Base-by-base conservation (phyloP, 2,113 vertebrate species). In the Puntigrus tetrazona region DNA sequence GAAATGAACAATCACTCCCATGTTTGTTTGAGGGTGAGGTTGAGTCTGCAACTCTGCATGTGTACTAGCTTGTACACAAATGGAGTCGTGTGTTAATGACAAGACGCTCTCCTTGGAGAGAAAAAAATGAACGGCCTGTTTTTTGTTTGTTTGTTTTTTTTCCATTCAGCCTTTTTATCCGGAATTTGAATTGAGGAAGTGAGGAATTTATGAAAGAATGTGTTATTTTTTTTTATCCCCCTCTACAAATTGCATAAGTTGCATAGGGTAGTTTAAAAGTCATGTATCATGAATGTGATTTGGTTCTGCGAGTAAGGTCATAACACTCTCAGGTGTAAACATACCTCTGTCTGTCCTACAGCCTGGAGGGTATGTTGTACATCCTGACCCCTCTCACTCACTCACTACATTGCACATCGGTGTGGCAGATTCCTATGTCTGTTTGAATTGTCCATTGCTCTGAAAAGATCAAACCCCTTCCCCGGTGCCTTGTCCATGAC, bases 1-100 rank as follows among this genome's bases (percentile, higher is more conserved):
- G 94, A 95, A 95, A 95, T 95, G 93, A 94, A 92, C 92, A 93
- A 95, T 95, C 93, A 94, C 90, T 88, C 89, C 86, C 89, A 89
- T 93, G 91, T 94, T 93, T 94, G 92, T 89, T 89, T 86, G 84
- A 84, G 82, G 76, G 65, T 84, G 87, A 85, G 89, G 86, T 86
- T 85, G 90, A 87, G 86, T 86, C 84, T 88, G 79, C 83, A 69
- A 85, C 77, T 87, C 78, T 83, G 75, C 79, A 81, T 89, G 84
- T 87, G 84, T 84, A 38, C 82, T 55, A 86, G 85, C 65, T 74
- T 45, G 52, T 79, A 78, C 20, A 52, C 45, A 82, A 63, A 82
- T 67, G 75, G 22, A 61, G 47, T 63, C 47, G 81, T 82, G 80
- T 88, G 74, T 86, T 79, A 83, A 82, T 88, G 76, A 78, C 75